Base-by-base conservation (phyloP, 2,113 vertebrate species). In the Dicerorhinus sumatrensis region DNA sequence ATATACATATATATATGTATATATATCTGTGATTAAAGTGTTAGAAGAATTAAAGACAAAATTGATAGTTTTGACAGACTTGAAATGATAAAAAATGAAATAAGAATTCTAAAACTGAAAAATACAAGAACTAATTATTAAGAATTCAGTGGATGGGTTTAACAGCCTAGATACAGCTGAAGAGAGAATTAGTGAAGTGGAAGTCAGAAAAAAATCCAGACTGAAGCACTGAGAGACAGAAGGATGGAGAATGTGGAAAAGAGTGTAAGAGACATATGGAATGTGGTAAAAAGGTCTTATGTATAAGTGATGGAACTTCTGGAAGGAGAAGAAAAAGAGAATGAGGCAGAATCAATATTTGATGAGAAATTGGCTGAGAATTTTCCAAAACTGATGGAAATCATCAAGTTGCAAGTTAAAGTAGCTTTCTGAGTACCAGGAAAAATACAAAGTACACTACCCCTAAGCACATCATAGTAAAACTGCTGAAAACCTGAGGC, bases 71-170 rank as follows among this genome's bases (percentile, higher is more conserved):
- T 91, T 92, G 29, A 88, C 39, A 92, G 67, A n/a, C 46, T 94
- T 96, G 81, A 94, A 79, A 79, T 86, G 42, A 31, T 67, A 81
- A 73, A 92, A 56, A 51, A 62, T 54, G 77, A 90, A 75, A 27
- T 87, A 33, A 63, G 79, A 65, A 92, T 92, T 95, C 29, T 95
- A 85, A 51, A 94, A 80, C 48, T 81, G 80, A 89, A 81, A 86
- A 88, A 73, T 36, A 11, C 3, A 89, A 91, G 58, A 88, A 42
- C 60, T 76, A 60, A 65, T 92, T 48, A n/a, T 79, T 84, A 89
- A 60, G 46, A 87, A 39, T 39, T 42, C 51, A 87, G 36, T 73
- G 31, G 82, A n/a, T 87, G 16, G 31, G 39, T 67, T 94, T 91
- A 91, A 36, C 3, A 51, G 20, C 11, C 23, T 90, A 73, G 20